Conservation (phyloP, 2,888 invertebrate species). For the Neria commutata region DNA sequence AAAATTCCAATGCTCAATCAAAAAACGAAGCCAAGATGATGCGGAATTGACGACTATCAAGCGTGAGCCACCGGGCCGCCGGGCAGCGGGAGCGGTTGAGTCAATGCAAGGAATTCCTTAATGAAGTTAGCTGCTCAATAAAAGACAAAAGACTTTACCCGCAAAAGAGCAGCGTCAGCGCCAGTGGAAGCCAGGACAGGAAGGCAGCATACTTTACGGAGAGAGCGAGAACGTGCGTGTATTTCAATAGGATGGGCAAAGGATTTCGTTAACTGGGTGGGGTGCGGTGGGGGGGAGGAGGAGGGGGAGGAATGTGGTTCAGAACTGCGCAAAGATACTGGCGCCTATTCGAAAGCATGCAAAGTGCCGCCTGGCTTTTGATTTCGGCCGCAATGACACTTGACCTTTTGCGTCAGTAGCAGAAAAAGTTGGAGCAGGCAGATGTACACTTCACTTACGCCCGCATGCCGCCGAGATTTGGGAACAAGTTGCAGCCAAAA, state of each 20-base stretch:
- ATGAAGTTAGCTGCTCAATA: slow-evolving; percentile 39
- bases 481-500: neutral
- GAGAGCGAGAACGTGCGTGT: slow-evolving; percentile 43
- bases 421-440: slow-evolving; percentile 18
- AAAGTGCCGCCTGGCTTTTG: no score
- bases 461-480: no score
- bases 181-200: slow-evolving; percentile 22
- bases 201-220: slow-evolving; percentile 8
- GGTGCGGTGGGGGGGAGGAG: no score
- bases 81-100: neutral
- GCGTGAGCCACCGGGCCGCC: neutral
- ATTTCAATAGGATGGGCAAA: slow-evolving; percentile 47
- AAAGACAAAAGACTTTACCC: slow-evolving; percentile 42
- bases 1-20: neutral
- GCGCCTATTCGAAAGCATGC: slow-evolving; percentile 28
- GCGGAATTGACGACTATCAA: neutral
- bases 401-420: slow-evolving; percentile 21
- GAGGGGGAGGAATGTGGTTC: no score
- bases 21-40: neutral
- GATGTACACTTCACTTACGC: neutral
- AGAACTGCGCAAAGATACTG: neutral
- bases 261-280: slow-evolving; percentile 38
- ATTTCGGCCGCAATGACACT: slow-evolving; percentile 34
- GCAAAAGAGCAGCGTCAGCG: slow-evolving; percentile 23
- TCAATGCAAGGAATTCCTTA: slow-evolving; percentile 48